These are phyloP conservation scores for Spea hammondii DNA, from an alignment of 2,797 vertebrate species.

Conservation along the genomic window DNA sequence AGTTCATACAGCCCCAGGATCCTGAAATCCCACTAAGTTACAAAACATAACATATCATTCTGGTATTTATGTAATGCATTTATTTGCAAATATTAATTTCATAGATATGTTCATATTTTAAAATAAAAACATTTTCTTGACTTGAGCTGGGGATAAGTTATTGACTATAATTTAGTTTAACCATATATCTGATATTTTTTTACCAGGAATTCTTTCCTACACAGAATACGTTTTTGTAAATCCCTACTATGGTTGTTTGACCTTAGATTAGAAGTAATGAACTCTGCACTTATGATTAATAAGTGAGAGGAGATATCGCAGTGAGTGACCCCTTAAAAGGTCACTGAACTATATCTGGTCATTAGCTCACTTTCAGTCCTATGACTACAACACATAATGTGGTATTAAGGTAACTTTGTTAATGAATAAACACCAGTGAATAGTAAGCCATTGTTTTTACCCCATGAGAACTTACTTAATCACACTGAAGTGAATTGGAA, in stretches of 20 bases:
- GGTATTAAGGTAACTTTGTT: conserved; percentile 46
- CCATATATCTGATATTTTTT: not conserved
- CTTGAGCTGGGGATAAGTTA: too few relatives aligned
- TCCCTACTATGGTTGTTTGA: not conserved
- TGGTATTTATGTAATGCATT: too few relatives aligned
- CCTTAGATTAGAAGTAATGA: conserved; percentile 20
- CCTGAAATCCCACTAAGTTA: too few relatives aligned
- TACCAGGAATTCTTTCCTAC: not conserved
- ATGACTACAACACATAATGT: conserved; percentile 38
- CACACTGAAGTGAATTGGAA: conserved; percentile 18
- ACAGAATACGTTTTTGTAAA: not conserved
- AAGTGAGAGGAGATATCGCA: conserved; percentile 48
- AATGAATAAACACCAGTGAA: conserved; percentile 50
- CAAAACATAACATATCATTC: too few relatives aligned
- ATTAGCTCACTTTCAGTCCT: conserved; percentile 47
- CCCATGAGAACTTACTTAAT: conserved; percentile 48
- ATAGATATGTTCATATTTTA: too few relatives aligned
- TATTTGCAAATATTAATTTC: too few relatives aligned
- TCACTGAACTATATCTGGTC: conserved; percentile 52
- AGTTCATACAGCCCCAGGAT: too few relatives aligned
- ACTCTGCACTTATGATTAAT: conserved; percentile 50
- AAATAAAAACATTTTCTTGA: too few relatives aligned
- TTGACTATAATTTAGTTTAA: not conserved
- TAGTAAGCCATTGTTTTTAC: conserved; percentile 51
- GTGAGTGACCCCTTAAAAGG: conserved; percentile 43